Base-by-base conservation (phyloP, 1,140 invertebrate genomes). In the Euborellia annulipes region DNA sequence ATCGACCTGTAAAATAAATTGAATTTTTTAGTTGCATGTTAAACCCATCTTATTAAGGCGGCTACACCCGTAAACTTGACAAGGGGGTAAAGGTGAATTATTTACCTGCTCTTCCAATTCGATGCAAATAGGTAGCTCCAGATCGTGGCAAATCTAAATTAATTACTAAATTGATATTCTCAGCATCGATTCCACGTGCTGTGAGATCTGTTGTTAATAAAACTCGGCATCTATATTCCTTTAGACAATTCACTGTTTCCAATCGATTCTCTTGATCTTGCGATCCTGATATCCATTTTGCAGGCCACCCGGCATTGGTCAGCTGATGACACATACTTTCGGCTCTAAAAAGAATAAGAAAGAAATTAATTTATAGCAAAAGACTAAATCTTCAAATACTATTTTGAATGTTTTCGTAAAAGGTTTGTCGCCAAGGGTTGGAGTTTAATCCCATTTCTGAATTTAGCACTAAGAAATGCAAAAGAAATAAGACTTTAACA, bases 141-240 rank as follows among this genome's bases (percentile, higher is more conserved):
- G 91, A 80, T 41, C 53, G 56, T 2, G 95, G 89, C 34, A 83
- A 59, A 61, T 97, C 93, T 55, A 96, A 72, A 65, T 97, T 96
- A 8, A 98, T 75, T 1, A 98, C 82, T 36, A 98, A 65, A 69
- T 98, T 85, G 6, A 97, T 80, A 68, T 91, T 84, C 43, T 83
- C 75, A 8, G 81, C 82, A 71, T 98, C 94, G 52, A 98, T 87
- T 13, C 94, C 36, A 52, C 82, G 69, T 18, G 85, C 75, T 42
- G 79, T 78, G 56, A 97, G 66, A 73, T 96, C 90, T 2, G 91
- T 96, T n/a, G 89, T 80, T 36, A 97, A 67, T 22, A 97, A 67
- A 53, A 94, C 79, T 55, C 85, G 73, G 60, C 82, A 83, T 57
- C 82, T 73, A 53, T 79, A 87, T 43, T 72, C 66, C 55, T 84